Evolutionary conservation across 2,888 invertebrate species (phyloP), one percentile per base, ranked within the genome.

Genomic region (Proisotoma minuta): DNA sequence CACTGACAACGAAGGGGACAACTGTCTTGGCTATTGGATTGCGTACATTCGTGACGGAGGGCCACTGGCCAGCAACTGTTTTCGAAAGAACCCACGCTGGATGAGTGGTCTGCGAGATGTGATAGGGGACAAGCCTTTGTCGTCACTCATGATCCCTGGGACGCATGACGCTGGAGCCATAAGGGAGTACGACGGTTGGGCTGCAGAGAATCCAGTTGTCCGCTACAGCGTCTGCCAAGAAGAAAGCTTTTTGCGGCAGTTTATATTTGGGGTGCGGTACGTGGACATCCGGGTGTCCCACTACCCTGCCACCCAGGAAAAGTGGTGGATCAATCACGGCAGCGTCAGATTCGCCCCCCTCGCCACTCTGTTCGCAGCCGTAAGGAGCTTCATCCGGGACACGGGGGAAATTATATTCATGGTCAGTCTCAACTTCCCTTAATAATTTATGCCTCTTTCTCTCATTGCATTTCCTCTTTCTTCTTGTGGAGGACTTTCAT

Each of bases 1-100:
- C n/a, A 5, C 56, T 1, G n/a, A 43, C 1, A 53, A 39, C 47
- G 60, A 53, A 23, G 53, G 43, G 26, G 56, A 52, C 18, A 48
- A 20, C 18, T 77, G 76, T 60, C 64, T 75, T 5, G 75, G 74
- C 0, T 76, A 69, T 59, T 76, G 74, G 75, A 71, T 75, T 1
- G 75, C 65, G 2, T 72, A 68, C 54, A 59, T 74, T 8, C 67
- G 66, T 47, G 75, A 76, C 39, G 27, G n/a, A 23, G 48, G 24
- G 1, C 10, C 57, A 2, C 12, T 63, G n/a, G 34, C 24, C n/a
- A 76, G 75, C 29, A 78, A 86, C 72, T 91, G 91, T 75, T 78
- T 91, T 23, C 85, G 85, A 76, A 87, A 89, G 66, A 85, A 88
- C 75, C 91, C 91, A 0, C 88, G 87, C 22, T 91, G 91, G 91